phyloP scores from a whole-genome alignment of 1,140 invertebrate genomes.

The Phocides pigmalion region DNA sequence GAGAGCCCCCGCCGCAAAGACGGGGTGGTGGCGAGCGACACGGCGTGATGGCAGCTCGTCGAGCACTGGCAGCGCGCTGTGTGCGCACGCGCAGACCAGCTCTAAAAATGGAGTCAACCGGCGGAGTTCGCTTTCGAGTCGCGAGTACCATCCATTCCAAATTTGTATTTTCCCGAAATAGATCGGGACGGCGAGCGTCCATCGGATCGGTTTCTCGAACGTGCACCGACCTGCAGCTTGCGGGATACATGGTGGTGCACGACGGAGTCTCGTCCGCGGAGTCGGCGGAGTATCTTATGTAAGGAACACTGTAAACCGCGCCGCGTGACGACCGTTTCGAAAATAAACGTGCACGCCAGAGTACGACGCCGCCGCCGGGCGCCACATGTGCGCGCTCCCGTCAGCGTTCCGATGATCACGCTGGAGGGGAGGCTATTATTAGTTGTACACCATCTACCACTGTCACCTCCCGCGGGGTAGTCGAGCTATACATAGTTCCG shows the following conservation, averaged over 20 bases:
- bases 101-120: slow-evolving; percentile 86
- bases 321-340: slow-evolving; percentile 78
- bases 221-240: slow-evolving; percentile 77
- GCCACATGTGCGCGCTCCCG: slow-evolving; percentile 78
- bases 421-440: slow-evolving; percentile 83
- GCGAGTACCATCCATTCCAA: slow-evolving; percentile 87
- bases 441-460: slow-evolving; percentile 79
- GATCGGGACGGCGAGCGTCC: slow-evolving; percentile 82
- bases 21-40: slow-evolving; percentile 64
- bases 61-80: slow-evolving; percentile 70
- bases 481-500: slow-evolving; percentile 78
- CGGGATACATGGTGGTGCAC: slow-evolving; percentile 57
- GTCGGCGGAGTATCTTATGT: slow-evolving; percentile 66
- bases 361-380: slow-evolving; percentile 56
- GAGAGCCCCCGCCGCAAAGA: slow-evolving; percentile 52
- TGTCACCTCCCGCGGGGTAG: slow-evolving; percentile 82
- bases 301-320: slow-evolving; percentile 74
- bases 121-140: slow-evolving; percentile 77
- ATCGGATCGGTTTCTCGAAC: slow-evolving; percentile 83
- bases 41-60: slow-evolving; percentile 68
- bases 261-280: slow-evolving; percentile 47
- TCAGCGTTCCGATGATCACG: slow-evolving; percentile 63
- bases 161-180: slow-evolving; percentile 93
- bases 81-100: slow-evolving; percentile 81
- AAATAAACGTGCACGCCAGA: slow-evolving; percentile 75